Percentiles rank a stretch among this genome's conserved stretches.
Evolutionary conservation across 2,113 vertebrate species (phyloP).

Genomic region (Hemibagrus wyckioides): DNA sequence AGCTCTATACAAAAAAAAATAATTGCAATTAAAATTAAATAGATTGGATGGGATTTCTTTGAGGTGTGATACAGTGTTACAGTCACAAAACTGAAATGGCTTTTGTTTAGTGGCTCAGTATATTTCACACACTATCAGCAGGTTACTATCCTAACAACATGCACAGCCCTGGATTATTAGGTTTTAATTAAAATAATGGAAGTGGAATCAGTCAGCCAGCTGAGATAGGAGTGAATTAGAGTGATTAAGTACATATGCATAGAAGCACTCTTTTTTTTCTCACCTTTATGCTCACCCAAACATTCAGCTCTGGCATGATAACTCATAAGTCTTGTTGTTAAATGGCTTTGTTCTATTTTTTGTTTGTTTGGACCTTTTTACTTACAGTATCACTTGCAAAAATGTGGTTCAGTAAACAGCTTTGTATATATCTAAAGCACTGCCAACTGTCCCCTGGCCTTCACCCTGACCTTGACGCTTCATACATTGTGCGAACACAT

Average conservation of each 20-base stretch:
- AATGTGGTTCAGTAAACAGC: not conserved
- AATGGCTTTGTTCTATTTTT: not conserved
- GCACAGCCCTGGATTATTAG: not conserved
- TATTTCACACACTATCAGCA: not conserved
- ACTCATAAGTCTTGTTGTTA: not conserved
- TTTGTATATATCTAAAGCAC: not conserved
- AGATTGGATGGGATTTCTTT: not conserved
- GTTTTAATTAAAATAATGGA: not conserved
- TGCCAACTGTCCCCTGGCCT: not conserved
- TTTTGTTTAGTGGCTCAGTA: not conserved
- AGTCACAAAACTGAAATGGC: not conserved
- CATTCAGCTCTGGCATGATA: not conserved
- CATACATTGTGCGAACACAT: slow-evolving; percentile 18
- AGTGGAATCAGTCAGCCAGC: not conserved
- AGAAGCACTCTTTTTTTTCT: not conserved
- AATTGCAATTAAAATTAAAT: too few species aligned
- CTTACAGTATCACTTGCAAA: not conserved
- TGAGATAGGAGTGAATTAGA: not conserved
- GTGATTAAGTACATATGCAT: not conserved
- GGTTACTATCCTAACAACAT: not conserved
- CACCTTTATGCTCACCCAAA: not conserved
- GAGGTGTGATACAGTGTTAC: not conserved
- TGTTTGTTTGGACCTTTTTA: not conserved
- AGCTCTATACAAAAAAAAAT: too few species aligned
- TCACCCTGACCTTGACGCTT: slow-evolving; percentile 34